Conservation (phyloP, 1,140 invertebrate species). For the Sarcophaga bullata region DNA sequence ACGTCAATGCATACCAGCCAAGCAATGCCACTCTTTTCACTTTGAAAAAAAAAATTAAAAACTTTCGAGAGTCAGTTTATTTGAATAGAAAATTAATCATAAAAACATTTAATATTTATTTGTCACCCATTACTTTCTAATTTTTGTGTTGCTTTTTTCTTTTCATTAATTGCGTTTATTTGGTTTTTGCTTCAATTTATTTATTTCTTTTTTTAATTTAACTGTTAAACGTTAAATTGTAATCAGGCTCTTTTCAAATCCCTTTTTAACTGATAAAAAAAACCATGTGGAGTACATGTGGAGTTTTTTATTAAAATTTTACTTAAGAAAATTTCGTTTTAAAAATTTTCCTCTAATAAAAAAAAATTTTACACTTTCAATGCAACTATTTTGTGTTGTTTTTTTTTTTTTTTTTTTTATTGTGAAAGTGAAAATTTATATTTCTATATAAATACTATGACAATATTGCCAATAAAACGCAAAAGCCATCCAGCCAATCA, state of each 20-base stretch:
- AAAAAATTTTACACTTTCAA: too few relatives aligned
- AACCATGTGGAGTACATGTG: too few relatives aligned
- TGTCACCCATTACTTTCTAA: conserved; percentile 39
- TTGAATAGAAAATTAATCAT: neutral
- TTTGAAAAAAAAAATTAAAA: neutral
- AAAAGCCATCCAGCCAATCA: too few relatives aligned
- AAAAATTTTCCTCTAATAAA: too few relatives aligned
- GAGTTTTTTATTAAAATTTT: too few relatives aligned
- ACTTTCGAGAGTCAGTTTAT: neutral
- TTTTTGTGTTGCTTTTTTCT: neutral
- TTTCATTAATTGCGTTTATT: neutral
- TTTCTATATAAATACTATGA: neutral
- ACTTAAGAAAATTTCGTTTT: too few relatives aligned
- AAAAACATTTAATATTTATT: conserved; percentile 1
- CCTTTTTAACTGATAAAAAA: too few relatives aligned
- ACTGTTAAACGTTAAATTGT: neutral
- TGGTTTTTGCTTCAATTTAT: neutral
- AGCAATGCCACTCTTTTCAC: neutral
- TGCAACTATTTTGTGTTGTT: neutral
- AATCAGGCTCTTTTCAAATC: neutral
- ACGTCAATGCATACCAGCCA: neutral
- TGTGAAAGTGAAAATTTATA: conserved; percentile 4
- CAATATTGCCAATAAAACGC: too few relatives aligned
- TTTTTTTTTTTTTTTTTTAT: neutral
- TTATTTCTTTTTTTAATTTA: neutral